Percentiles rank a stretch among this genome's conserved stretches.
These are phyloP conservation scores for Drosophila lacertosa DNA, from an alignment of 1,140 invertebrate species.

Conservation along the genomic window DNA sequence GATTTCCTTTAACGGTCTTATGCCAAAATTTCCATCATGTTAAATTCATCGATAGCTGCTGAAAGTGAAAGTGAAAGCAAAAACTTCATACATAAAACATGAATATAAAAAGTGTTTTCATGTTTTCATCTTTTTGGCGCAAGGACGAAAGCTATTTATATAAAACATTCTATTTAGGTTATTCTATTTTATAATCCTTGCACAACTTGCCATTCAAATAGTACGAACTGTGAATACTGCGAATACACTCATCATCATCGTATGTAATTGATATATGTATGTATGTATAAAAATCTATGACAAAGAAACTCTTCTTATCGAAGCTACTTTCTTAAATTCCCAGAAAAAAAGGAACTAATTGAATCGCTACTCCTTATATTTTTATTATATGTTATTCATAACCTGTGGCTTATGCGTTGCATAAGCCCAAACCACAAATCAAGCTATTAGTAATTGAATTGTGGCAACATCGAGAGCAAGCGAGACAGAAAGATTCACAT, in stretches of 20 bases:
- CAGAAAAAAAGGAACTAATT: too few relatives aligned
- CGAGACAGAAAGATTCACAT: constrained; percentile 24
- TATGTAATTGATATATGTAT: too few relatives aligned
- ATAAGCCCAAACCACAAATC: neutral
- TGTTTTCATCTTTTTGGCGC: constrained; percentile 18
- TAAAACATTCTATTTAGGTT: too few relatives aligned
- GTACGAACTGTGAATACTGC: too few relatives aligned
- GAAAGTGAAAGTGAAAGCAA: constrained; percentile 9
- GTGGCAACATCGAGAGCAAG: too few relatives aligned
- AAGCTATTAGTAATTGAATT: constrained; percentile 6
- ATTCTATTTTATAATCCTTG: too few relatives aligned
- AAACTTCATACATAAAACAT: constrained; percentile 13
- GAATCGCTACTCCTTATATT: neutral
- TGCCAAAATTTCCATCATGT: constrained; percentile 26
- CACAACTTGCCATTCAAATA: too few relatives aligned
- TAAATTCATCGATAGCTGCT: constrained; percentile 36
- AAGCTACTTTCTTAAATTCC: too few relatives aligned
- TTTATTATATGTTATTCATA: constrained; percentile 8
- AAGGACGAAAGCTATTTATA: constrained; percentile 18
- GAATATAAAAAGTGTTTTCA: constrained; percentile 28
- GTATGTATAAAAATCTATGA: too few relatives aligned
- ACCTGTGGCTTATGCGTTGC: constrained; percentile 1
- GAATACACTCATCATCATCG: too few relatives aligned
- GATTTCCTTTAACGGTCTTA: constrained; percentile 26
- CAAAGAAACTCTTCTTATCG: too few relatives aligned